phyloP scores from a whole-genome alignment of 1,140 invertebrate genomes.

The Trichonephila clavata region DNA sequence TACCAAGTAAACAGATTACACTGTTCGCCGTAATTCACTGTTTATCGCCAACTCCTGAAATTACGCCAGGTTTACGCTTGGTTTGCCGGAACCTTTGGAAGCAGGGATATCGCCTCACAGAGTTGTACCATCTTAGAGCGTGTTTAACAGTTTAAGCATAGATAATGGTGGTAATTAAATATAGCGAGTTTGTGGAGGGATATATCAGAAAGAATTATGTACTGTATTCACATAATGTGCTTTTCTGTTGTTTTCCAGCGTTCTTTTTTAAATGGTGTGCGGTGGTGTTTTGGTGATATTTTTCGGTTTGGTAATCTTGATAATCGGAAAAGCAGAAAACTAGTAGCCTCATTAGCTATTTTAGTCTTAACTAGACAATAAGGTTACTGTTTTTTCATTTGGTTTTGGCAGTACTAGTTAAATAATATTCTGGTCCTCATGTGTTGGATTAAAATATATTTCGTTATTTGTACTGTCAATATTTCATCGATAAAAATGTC shows the following conservation, averaged over 20 bases:
- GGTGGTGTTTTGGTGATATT: background rate
- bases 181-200: slow-evolving; percentile 19
- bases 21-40: slow-evolving; percentile 62
- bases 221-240: background rate
- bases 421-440: no score
- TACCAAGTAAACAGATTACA: slow-evolving; percentile 68
- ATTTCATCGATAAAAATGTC: no score
- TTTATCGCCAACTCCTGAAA: slow-evolving; percentile 66
- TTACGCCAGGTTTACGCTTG: slow-evolving; percentile 55
- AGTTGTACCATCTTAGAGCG: slow-evolving; percentile 10
- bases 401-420: no score
- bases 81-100: slow-evolving; percentile 45
- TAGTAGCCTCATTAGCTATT: no score
- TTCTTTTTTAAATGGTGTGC: background rate
- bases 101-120: slow-evolving; percentile 9
- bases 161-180: slow-evolving; percentile 67
- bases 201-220: background rate
- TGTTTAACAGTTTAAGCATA: slow-evolving; percentile 43
- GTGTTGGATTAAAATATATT: no score
- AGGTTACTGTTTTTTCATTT: no score
- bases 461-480: no score
- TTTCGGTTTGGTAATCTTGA: background rate
- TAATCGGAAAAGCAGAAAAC: background rate
- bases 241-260: background rate
- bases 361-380: no score